phyloP scores from a whole-genome alignment of 2,113 vertebrate species.

The Myotis yumanensis region DNA sequence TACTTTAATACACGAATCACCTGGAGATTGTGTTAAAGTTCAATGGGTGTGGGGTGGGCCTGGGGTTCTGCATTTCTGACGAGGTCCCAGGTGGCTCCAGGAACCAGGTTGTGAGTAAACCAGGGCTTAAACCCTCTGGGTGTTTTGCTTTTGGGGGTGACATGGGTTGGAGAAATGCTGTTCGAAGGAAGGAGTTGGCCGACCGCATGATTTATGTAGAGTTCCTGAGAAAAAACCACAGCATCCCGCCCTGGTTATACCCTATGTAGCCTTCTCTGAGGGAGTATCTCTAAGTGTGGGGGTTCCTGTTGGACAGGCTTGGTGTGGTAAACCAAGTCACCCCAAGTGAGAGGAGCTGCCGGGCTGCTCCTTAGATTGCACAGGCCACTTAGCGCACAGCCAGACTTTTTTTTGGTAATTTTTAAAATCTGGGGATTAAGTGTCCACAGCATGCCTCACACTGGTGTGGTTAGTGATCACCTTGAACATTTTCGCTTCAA shows the following conservation, averaged over 20 bases:
- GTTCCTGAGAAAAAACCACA: background rate
- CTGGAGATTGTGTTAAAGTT: slow-evolving; percentile 3
- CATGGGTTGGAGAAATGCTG: background rate
- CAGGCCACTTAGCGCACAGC: background rate
- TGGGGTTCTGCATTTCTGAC: background rate
- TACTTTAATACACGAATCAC: background rate
- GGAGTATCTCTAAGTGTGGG: background rate
- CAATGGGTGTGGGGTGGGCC: background rate
- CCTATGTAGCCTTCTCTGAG: background rate
- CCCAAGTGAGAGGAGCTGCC: background rate
- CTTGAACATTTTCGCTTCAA: background rate
- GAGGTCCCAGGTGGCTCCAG: background rate
- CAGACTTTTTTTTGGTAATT: background rate
- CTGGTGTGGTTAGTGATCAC: background rate
- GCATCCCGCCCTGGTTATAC: background rate
- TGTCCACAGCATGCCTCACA: background rate
- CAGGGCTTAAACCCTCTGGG: background rate
- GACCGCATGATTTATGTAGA: background rate
- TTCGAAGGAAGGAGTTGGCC: background rate
- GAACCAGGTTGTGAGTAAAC: background rate
- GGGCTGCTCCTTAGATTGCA: background rate
- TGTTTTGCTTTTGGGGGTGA: background rate
- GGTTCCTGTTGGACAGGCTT: background rate
- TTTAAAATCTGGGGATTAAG: background rate
- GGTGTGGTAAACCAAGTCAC: background rate